Conservation (phyloP, 2,113 vertebrate species). For the Paradoxurus hermaphroditus region DNA sequence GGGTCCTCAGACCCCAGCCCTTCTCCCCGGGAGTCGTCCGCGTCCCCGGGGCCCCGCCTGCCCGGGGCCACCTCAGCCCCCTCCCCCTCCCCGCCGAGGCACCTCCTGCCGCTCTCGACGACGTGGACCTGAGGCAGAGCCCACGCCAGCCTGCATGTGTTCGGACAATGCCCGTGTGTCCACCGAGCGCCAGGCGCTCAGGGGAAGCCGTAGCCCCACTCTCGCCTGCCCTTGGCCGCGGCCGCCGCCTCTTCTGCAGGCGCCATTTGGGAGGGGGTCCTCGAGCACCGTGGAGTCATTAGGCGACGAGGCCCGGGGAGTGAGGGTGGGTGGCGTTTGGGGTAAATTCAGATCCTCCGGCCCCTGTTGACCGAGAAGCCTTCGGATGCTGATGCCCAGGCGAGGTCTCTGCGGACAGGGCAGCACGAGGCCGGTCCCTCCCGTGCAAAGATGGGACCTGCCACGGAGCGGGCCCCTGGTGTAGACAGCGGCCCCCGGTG, state of each 20-base stretch:
- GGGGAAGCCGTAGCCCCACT: background rate
- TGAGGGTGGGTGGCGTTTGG: rapidly evolving
- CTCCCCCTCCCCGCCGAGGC: rapidly evolving
- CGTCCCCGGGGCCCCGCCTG: background rate
- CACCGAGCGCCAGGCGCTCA: background rate
- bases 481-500: background rate
- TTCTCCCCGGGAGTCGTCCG: background rate
- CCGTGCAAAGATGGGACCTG: background rate
- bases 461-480: background rate
- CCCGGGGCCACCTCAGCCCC: no score
- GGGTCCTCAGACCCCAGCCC: background rate
- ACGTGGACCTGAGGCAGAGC: background rate
- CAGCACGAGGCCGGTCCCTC: background rate
- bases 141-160: background rate
- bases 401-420: no score
- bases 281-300: constrained; percentile 21
- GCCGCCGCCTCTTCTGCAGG: background rate
- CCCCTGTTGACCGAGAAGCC: background rate
- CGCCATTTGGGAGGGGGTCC: background rate
- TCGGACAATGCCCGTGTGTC: background rate
- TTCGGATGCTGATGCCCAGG: background rate
- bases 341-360: background rate
- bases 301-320: background rate
- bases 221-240: background rate
- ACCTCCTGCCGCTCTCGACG: background rate